Evolutionary conservation across 1,140 invertebrate genomes (phyloP).

Genomic region (Atta texana): DNA sequence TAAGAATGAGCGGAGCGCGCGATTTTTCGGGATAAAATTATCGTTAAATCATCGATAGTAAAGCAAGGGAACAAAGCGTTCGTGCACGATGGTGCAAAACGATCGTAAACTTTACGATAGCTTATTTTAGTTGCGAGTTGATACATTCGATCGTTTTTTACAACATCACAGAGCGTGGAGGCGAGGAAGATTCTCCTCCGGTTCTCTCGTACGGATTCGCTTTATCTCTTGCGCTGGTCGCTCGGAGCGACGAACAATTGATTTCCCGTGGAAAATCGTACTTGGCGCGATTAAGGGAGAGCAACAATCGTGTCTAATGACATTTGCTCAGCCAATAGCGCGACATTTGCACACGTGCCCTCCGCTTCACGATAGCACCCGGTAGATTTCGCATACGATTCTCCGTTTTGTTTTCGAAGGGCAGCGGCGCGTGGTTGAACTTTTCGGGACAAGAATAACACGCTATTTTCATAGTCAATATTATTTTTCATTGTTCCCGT

Average conservation of each 20-base stretch:
- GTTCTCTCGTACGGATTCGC: not conserved
- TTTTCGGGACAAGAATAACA: slow-evolving; percentile 58
- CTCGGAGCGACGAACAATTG: slow-evolving; percentile 29
- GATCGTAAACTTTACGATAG: slow-evolving; percentile 66
- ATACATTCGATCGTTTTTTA: slow-evolving; percentile 36
- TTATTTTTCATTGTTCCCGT: slow-evolving; percentile 54
- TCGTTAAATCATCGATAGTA: slow-evolving; percentile 63
- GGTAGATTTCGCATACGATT: slow-evolving; percentile 36
- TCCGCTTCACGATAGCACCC: slow-evolving; percentile 29
- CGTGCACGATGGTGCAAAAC: slow-evolving; percentile 42
- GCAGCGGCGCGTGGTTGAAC: not conserved
- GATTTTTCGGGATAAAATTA: slow-evolving; percentile 61
- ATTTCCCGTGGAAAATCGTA: slow-evolving; percentile 32
- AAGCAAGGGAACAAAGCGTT: slow-evolving; percentile 53
- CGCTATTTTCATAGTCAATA: slow-evolving; percentile 50
- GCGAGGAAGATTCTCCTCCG: not conserved
- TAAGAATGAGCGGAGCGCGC: slow-evolving; percentile 42
- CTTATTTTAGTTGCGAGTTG: slow-evolving; percentile 56
- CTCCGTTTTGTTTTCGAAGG: slow-evolving; percentile 40
- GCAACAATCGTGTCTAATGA: slow-evolving; percentile 48
- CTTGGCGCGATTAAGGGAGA: slow-evolving; percentile 40
- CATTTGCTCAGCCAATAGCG: slow-evolving; percentile 54
- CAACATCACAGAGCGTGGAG: not conserved
- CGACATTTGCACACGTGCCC: slow-evolving; percentile 39
- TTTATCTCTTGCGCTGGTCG: slow-evolving; percentile 15